Base-by-base conservation (phyloP, 2,797 vertebrate genomes). In the Moxostoma hubbsi region DNA sequence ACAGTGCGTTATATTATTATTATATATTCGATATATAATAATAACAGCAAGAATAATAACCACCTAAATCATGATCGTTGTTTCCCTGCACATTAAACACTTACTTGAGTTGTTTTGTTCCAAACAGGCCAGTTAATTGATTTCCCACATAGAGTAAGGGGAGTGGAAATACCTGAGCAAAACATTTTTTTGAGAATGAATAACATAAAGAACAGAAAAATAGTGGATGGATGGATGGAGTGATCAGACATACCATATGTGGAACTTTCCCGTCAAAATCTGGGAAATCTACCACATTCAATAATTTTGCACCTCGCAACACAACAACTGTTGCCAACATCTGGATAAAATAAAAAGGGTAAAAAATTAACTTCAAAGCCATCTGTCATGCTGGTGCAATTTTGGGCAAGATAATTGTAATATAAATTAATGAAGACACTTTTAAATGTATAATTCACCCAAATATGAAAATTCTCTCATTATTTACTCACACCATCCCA, bases 141-240 rank as follows among this genome's bases (percentile, higher is more conserved):
- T 99, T 99, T 87, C 98, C 97, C 77, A 98, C 96, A 85, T 97
- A 99, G 18, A 99, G 94, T 13, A 99, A 94, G 94, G 98, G 98
- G 92, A 99, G 95, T 89, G 97, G 98, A 92, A 98, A 99, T 0
- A 95, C 97, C 97, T 99, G 88, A 2, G 12, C 16, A 77, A 9
- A 9, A 53, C n/a, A 51, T 46, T 1, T 45, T 45, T 5, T 11
- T 6, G 8, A 54, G 53, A 54, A 54, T n/a, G 11, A 51, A 51
- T 51, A 51, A 10, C 9, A 9, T 50, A 51, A 9, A 9, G 8
- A 51, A 51, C 50, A 9, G 11, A 51, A 51, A 51, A 51, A 9
- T n/a, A 51, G 11, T 53, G 10, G 10, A 12, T 5, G 51, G n/a
- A 9, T 10, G 7, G n/a, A 69, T 90, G 4, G 61, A 46, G 24